These are phyloP conservation scores for Pteronotus mesoamericanus DNA, from an alignment of 2,797 vertebrate species.

Conservation along the genomic window DNA sequence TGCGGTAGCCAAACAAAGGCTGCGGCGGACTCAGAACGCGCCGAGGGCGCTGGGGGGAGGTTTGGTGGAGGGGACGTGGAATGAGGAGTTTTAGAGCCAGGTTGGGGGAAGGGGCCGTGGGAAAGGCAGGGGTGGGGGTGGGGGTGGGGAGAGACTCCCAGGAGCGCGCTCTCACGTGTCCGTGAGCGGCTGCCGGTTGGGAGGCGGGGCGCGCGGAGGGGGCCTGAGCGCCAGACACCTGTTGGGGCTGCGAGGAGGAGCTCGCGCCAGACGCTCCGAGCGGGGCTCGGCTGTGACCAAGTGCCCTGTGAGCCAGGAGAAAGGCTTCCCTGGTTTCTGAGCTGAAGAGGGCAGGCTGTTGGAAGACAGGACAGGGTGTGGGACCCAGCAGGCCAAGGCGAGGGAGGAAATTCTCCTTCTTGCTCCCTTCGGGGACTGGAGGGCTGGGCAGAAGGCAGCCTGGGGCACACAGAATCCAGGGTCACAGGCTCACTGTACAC, in stretches of 20 bases:
- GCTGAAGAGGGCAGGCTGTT: not conserved
- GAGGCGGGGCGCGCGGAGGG: conserved; percentile 33
- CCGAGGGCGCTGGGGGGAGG: not conserved
- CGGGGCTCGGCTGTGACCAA: not conserved
- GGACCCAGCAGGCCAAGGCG: not conserved
- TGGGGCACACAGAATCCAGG: not conserved
- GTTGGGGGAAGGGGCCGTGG: not conserved
- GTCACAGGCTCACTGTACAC: not conserved
- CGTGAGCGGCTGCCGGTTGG: conserved; percentile 11
- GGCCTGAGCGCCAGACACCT: conserved; percentile 68
- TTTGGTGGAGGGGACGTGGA: not conserved
- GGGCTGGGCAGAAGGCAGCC: not conserved
- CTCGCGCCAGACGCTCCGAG: conserved; percentile 31
- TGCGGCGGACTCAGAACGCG: conserved; percentile 12
- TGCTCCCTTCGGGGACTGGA: not conserved
- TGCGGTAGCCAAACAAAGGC: conserved; percentile 53
- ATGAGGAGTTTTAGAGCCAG: not conserved
- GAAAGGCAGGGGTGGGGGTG: not conserved
- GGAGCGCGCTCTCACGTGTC: conserved; percentile 63
- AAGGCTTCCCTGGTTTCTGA: not conserved
- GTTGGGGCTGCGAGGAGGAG: conserved; percentile 68
- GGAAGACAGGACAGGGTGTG: not conserved
- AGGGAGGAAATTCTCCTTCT: not conserved
- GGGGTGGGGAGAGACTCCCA: not conserved
- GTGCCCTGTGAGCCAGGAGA: not conserved